phyloP scores from a whole-genome alignment of 2,888 invertebrate species.

The Cheilosia vernalis region DNA sequence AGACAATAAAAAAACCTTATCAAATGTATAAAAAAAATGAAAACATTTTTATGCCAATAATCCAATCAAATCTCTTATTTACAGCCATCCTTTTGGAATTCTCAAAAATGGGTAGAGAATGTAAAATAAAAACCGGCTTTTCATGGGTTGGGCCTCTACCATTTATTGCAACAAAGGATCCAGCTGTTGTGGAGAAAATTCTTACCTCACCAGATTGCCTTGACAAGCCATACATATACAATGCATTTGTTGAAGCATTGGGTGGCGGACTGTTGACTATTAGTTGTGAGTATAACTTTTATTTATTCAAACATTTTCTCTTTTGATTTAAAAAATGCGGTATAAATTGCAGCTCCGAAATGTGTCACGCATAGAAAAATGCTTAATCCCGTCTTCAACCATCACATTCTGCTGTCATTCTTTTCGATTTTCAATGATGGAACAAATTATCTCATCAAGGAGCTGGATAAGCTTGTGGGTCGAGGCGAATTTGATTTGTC shows the following conservation, averaged over 20 bases:
- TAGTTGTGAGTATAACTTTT: conserved; percentile 25
- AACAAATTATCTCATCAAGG: conserved; percentile 15
- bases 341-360: conserved; percentile 24
- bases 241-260: conserved; percentile 37
- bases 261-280: conserved; percentile 52
- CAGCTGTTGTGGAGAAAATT: conserved; percentile 68
- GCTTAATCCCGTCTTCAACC: conserved; percentile 58
- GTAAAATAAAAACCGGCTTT: conserved; percentile 32
- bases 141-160: conserved; percentile 72
- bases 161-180: conserved; percentile 69
- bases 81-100: conserved; percentile 34
- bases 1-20: no score
- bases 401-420: conserved; percentile 43
- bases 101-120: conserved; percentile 21
- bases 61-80: neutral
- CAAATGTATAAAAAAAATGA: no score
- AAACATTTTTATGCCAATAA: neutral
- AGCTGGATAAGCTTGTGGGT: conserved; percentile 24
- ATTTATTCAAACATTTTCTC: no score
- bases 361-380: conserved; percentile 54
- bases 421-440: conserved; percentile 51
- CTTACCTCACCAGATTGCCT: conserved; percentile 72
- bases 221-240: conserved; percentile 64
- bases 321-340: no score
- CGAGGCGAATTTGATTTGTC: conserved; percentile 15